These are phyloP conservation scores for Phaethon lepturus DNA, from an alignment of 2,113 vertebrate genomes.

Conservation along the genomic window DNA sequence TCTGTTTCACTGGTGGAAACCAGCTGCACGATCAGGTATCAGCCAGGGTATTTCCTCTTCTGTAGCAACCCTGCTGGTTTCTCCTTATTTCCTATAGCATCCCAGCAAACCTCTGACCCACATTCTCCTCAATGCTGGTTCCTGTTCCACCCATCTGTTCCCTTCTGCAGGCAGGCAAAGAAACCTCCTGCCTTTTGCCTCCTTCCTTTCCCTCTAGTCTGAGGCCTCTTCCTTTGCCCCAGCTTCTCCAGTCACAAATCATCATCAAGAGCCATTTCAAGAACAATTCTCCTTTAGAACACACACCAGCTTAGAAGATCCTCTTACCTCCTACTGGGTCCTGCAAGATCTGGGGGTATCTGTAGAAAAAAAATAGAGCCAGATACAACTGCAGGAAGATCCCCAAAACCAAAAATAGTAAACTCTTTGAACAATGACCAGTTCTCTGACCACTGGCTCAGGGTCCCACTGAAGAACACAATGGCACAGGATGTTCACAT, in stretches of 20 bases:
- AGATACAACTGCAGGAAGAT: background rate
- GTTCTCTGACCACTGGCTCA: background rate
- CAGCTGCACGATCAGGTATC: background rate
- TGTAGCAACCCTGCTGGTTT: background rate
- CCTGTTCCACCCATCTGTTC: background rate
- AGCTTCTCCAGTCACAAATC: background rate
- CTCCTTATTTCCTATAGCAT: background rate
- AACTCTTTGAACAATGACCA: background rate
- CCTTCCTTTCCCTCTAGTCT: no score
- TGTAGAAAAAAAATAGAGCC: background rate
- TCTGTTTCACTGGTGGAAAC: background rate
- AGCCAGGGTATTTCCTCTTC: background rate
- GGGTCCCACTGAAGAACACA: rapidly evolving
- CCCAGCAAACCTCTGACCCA: background rate
- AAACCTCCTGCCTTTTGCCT: background rate
- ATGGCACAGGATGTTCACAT: background rate
- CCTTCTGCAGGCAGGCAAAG: background rate
- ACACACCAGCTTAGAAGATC: background rate
- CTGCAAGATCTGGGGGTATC: background rate
- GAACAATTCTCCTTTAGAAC: background rate
- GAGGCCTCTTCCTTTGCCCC: background rate
- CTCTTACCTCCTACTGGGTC: background rate
- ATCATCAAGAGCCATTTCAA: background rate
- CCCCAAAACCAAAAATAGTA: background rate
- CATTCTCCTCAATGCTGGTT: background rate